Conservation (phyloP, 1,140 invertebrate species). For the Drosophila melanogaster region DNA sequence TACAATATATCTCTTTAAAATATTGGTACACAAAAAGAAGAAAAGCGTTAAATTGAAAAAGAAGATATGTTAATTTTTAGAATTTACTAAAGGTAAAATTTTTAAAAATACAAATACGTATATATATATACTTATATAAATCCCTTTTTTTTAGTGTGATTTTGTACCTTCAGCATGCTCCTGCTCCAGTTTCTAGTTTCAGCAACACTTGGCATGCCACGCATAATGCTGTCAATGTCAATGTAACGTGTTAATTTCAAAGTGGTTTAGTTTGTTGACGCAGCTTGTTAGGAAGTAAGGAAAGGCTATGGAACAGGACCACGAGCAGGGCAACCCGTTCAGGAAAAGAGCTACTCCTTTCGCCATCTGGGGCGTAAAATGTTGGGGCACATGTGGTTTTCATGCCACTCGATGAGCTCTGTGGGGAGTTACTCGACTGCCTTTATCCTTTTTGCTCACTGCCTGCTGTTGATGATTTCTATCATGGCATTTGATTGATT, state of each 20-base stretch:
- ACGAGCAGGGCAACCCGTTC: conserved; percentile 27
- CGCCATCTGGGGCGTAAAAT: conserved; percentile 53
- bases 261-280: conserved; percentile 82
- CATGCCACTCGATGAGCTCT: conserved; percentile 45
- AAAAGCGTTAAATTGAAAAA: no score
- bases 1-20: neutral
- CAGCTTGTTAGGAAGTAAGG: conserved; percentile 63
- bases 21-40: neutral
- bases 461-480: conserved; percentile 63
- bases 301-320: neutral
- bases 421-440: conserved; percentile 23
- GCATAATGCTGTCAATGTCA: conserved; percentile 82
- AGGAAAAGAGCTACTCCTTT: conserved; percentile 24
- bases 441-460: conserved; percentile 21
- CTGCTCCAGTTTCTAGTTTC: conserved; percentile 28
- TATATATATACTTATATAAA: no score
- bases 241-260: conserved; percentile 83
- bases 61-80: no score
- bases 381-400: conserved; percentile 71
- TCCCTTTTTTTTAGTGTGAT: conserved; percentile 7
- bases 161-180: neutral
- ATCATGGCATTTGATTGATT: conserved; percentile 75
- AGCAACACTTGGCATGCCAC: conserved; percentile 74
- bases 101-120: no score
- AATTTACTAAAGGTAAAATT: no score